These are phyloP conservation scores for Smittia aterrima DNA, from an alignment of 2,888 invertebrate species.

Conservation along the genomic window DNA sequence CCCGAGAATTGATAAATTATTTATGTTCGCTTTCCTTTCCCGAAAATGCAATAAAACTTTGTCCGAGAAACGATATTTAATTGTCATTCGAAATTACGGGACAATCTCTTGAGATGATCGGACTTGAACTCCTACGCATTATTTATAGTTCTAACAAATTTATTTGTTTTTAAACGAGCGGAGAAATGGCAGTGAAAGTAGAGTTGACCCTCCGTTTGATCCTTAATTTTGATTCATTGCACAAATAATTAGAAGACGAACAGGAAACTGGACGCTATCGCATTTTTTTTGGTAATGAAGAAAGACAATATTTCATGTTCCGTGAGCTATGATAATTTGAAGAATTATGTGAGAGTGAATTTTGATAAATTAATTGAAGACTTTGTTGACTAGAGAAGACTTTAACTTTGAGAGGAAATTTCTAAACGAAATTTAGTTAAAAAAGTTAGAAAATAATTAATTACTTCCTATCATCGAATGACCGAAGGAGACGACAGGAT, in stretches of 20 bases:
- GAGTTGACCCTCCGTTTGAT: background rate
- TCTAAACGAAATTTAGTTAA: too few relatives aligned
- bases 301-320: background rate
- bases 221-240: slow-evolving; percentile 9
- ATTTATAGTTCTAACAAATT: slow-evolving; percentile 9
- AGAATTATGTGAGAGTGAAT: too few relatives aligned
- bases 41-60: slow-evolving; percentile 22
- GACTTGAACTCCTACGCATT: background rate
- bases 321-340: background rate
- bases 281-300: background rate
- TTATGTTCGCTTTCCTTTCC: slow-evolving; percentile 1
- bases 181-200: background rate
- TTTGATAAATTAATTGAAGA: too few relatives aligned
- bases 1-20: slow-evolving; percentile 31
- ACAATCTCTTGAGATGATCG: slow-evolving; percentile 27
- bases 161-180: slow-evolving; percentile 25
- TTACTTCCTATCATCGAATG: slow-evolving; percentile 14
- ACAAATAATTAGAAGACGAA: background rate
- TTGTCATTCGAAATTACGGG: slow-evolving; percentile 16
- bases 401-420: too few relatives aligned
- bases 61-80: slow-evolving; percentile 9
- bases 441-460: too few relatives aligned
- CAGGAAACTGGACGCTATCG: slow-evolving; percentile 1
- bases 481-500: background rate
- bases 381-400: too few relatives aligned